Evolutionary conservation across 2,888 invertebrate species (phyloP).

Genomic region (Drosophila meridionalis): DNA sequence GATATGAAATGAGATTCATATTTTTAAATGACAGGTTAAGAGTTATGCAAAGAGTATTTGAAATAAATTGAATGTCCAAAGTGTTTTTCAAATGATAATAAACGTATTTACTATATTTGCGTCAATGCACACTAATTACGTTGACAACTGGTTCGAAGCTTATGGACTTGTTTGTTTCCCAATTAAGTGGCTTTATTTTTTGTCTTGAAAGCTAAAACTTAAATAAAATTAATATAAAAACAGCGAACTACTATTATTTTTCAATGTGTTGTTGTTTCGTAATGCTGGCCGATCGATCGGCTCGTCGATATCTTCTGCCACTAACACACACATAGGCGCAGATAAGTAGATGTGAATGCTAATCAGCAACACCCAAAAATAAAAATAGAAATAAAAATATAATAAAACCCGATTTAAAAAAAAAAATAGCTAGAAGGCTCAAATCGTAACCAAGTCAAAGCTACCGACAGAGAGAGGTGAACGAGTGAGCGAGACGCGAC

Average conservation of each 20-base stretch:
- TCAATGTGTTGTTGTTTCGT: conserved; percentile 55
- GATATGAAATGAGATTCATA: background rate
- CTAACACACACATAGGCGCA: conserved; percentile 23
- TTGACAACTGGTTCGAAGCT: conserved; percentile 42
- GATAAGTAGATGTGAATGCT: conserved; percentile 60
- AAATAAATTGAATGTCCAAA: conserved; percentile 1
- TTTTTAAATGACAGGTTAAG: background rate
- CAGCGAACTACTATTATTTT: conserved; percentile 36
- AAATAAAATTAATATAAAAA: conserved; percentile 48
- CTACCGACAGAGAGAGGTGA: conserved; percentile 10
- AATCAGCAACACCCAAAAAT: conserved; percentile 63
- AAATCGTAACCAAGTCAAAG: conserved; percentile 43
- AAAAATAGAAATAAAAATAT: conserved; percentile 28
- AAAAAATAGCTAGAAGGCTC: conserved; percentile 51
- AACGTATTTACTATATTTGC: conserved; percentile 21
- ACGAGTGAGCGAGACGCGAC: conserved; percentile 31
- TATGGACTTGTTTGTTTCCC: conserved; percentile 43
- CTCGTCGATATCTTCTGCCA: conserved; percentile 53
- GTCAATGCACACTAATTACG: conserved; percentile 41
- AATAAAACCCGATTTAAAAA: conserved; percentile 65
- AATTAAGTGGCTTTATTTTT: conserved; percentile 23
- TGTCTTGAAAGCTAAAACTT: conserved; percentile 29
- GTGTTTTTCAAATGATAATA: conserved; percentile 15
- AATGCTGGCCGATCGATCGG: conserved; percentile 43
- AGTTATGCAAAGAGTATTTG: background rate